Conservation (phyloP, 2,113 vertebrate genomes). For the Calcarius ornatus region DNA sequence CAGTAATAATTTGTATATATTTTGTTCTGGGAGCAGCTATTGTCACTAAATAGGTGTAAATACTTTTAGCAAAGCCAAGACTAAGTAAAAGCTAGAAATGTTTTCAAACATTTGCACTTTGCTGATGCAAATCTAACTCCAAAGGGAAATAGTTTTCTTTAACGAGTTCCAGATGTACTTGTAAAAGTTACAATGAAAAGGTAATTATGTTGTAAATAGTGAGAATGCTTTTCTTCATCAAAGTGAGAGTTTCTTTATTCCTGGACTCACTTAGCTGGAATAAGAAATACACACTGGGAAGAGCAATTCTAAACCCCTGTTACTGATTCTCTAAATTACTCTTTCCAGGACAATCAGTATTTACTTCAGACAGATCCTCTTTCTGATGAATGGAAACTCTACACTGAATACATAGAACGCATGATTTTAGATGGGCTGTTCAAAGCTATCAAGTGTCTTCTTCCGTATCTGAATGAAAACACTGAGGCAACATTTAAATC, state of each 20-base stretch:
- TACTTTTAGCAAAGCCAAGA: not conserved
- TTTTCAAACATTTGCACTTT: slow-evolving; percentile 33
- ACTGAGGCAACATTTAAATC: slow-evolving; percentile 70
- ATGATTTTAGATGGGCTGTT: slow-evolving; percentile 78
- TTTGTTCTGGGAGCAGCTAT: not conserved
- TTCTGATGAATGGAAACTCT: slow-evolving; percentile 76
- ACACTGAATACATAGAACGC: slow-evolving; percentile 76
- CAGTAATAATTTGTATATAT: not conserved
- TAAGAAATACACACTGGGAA: slow-evolving; percentile 37
- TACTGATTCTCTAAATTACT: slow-evolving; percentile 62
- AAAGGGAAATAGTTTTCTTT: slow-evolving; percentile 31
- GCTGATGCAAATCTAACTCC: slow-evolving; percentile 24
- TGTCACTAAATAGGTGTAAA: not conserved
- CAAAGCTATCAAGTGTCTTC: slow-evolving; percentile 76
- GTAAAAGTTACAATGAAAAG: slow-evolving; percentile 45
- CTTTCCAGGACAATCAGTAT: slow-evolving; percentile 79
- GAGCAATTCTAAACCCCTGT: slow-evolving; percentile 39
- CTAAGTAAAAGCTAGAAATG: not conserved
- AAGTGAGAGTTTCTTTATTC: slow-evolving; percentile 54
- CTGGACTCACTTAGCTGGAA: slow-evolving; percentile 38
- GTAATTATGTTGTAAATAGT: slow-evolving; percentile 56
- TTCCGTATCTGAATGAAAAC: slow-evolving; percentile 79
- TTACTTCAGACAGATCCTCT: slow-evolving; percentile 73
- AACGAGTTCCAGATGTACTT: slow-evolving; percentile 49
- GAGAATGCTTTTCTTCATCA: slow-evolving; percentile 45